These are phyloP conservation scores for Aporophyla nigra DNA, from an alignment of 2,888 invertebrate genomes.

Conservation along the genomic window DNA sequence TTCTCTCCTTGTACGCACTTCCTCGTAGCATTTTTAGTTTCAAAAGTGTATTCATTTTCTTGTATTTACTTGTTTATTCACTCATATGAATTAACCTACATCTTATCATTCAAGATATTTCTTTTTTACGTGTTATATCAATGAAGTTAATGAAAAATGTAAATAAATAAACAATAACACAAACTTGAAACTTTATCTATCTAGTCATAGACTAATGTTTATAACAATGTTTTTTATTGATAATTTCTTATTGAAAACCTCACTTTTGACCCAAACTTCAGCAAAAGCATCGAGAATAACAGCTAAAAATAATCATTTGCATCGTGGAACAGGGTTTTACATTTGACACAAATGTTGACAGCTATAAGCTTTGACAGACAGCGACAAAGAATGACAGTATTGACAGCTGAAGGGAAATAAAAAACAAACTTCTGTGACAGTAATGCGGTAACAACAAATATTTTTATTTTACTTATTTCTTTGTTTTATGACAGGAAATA, in stretches of 20 bases:
- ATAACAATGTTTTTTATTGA: slow-evolving; percentile 15
- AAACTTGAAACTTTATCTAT: too few relatives aligned
- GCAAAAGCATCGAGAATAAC: background rate
- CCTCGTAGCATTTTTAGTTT: slow-evolving; percentile 77
- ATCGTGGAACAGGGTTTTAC: slow-evolving; percentile 12
- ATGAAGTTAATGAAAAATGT: slow-evolving; percentile 2
- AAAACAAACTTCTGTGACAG: slow-evolving; percentile 47
- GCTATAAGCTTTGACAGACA: slow-evolving; percentile 1
- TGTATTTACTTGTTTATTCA: background rate
- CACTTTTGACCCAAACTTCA: slow-evolving; percentile 4
- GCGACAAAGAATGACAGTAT: background rate
- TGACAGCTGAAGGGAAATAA: slow-evolving; percentile 21
- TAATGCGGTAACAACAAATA: slow-evolving; percentile 59
- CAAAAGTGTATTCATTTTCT: slow-evolving; percentile 72
- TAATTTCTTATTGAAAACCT: background rate
- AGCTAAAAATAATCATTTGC: background rate
- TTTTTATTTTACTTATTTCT: slow-evolving; percentile 23
- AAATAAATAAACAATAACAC: slow-evolving; percentile 25
- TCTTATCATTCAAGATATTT: background rate
- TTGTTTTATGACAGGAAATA: slow-evolving; percentile 49
- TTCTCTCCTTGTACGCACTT: slow-evolving; percentile 74
- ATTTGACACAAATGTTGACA: slow-evolving; percentile 14
- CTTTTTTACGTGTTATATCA: background rate
- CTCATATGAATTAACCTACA: background rate
- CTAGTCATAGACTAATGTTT: background rate